phyloP scores from a whole-genome alignment of 2,113 vertebrate genomes.

The Callopanchax toddi region DNA sequence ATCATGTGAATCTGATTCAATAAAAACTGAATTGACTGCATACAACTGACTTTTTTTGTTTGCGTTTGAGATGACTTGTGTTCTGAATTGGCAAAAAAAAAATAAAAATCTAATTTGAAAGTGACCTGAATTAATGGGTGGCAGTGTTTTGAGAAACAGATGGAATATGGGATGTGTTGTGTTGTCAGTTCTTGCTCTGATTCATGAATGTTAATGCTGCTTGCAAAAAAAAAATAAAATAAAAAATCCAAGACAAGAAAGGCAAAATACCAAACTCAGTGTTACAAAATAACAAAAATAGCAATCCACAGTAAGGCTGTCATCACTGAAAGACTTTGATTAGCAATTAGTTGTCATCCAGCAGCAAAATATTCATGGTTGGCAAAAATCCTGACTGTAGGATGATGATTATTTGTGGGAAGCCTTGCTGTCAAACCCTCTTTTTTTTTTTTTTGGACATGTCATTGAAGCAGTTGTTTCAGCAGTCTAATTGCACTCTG shows the following conservation, averaged over 20 bases:
- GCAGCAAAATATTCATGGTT: neutral
- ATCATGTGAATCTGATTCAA: too few relatives aligned
- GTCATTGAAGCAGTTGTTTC: constrained; percentile 11
- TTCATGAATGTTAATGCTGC: neutral
- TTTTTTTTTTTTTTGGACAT: neutral
- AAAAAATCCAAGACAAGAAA: neutral
- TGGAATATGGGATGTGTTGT: neutral
- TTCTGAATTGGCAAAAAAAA: too few relatives aligned
- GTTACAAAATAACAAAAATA: too few relatives aligned
- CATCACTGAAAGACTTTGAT: neutral
- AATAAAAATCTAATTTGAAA: too few relatives aligned
- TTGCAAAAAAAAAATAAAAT: neutral
- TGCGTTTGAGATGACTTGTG: too few relatives aligned
- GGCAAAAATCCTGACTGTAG: too few relatives aligned
- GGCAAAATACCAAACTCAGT: too few relatives aligned
- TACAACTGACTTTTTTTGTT: too few relatives aligned
- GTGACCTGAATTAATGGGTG: neutral
- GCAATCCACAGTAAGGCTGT: neutral
- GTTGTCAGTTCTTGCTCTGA: neutral
- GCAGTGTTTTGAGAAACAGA: neutral
- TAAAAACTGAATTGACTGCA: too few relatives aligned
- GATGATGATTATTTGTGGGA: too few relatives aligned
- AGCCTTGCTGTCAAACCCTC: constrained; percentile 5
- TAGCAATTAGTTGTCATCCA: neutral
- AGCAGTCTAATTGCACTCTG: neutral